These are phyloP conservation scores for Cataglyphis cursor DNA, from an alignment of 2,888 invertebrate species.

Conservation along the genomic window DNA sequence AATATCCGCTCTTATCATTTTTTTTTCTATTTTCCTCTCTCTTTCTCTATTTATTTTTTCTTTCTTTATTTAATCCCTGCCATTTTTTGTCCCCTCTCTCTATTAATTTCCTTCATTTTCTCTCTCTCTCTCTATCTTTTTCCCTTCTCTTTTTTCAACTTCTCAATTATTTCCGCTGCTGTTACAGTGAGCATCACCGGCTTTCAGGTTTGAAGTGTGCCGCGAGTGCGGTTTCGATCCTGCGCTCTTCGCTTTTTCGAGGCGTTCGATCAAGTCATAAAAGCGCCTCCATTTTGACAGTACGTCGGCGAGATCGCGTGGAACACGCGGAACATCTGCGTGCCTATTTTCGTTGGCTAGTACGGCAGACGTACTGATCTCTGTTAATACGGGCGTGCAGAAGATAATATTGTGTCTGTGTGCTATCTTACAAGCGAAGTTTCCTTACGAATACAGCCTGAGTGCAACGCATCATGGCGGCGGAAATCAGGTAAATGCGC, in stretches of 20 bases:
- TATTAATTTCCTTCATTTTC: no score
- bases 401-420: slow-evolving; percentile 9
- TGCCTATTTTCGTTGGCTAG: not conserved
- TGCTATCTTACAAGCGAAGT: not conserved
- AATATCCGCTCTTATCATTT: slow-evolving; percentile 15
- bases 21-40: not conserved
- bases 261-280: slow-evolving; percentile 41
- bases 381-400: slow-evolving; percentile 2
- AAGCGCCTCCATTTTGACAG: slow-evolving; percentile 48
- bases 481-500: slow-evolving; percentile 70
- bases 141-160: not conserved
- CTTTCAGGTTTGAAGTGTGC: slow-evolving; percentile 57
- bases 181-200: not conserved
- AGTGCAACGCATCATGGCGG: slow-evolving; percentile 68
- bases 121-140: not conserved
- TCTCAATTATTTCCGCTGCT: not conserved
- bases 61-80: not conserved
- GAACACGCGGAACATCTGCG: not conserved
- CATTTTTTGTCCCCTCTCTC: not conserved
- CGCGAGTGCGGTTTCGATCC: slow-evolving; percentile 57
- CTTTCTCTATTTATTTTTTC: not conserved
- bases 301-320: slow-evolving; percentile 37
- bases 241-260: slow-evolving; percentile 61
- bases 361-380: not conserved
- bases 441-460: slow-evolving; percentile 7